Evolutionary conservation across 92 coral and sea anemone species (phyloP), one percentile per base, ranked within the genome.

Genomic region (Bergia sp.): DNA sequence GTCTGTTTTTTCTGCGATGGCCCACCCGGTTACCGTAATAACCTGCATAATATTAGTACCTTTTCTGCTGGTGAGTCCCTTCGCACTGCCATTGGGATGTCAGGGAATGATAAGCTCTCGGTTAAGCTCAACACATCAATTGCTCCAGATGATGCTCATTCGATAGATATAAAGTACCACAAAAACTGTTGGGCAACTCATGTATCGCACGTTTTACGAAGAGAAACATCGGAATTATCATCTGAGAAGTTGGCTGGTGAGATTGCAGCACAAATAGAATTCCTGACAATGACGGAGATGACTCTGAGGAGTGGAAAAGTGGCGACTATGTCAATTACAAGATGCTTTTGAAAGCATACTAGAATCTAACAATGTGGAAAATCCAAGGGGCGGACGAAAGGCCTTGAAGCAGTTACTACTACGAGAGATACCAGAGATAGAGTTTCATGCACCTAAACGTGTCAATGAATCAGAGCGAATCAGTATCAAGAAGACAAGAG

Each of bases 391-490:
- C 65, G 73, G 76, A 2, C 85, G 93, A 77, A 90, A 88, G 88
- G 86, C 81, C 43, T 18, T 90, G 61, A 95, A 91, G 86, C 92
- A 90, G 86, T 55, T 93, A 49, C 76, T 90, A 38, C 90, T 36
- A 3, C 77, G 65, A 41, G 94, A 95, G 79, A 91, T 90, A 85
- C 90, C 90, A 69, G 93, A 89, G 15, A 77, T 94, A 20, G 93
- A 91, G 79, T 90, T 93, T 53, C 93, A 93, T 80, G 88, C 73
- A 73, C 91, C 92, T 65, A 94, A 92, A 20, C 78, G 86, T 18
- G 94, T 85, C 18, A 94, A 90, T 76, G 93, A 94, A 65, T 88
- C 95, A 16, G 95, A 92, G 45, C 77, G 91, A 71, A 89, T 94
- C 15, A 94, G 89, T 45, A 86, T 90, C 12, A 92, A 94, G 82